Conservation (phyloP, 23 tunicate species). For the Styela plicata region DNA sequence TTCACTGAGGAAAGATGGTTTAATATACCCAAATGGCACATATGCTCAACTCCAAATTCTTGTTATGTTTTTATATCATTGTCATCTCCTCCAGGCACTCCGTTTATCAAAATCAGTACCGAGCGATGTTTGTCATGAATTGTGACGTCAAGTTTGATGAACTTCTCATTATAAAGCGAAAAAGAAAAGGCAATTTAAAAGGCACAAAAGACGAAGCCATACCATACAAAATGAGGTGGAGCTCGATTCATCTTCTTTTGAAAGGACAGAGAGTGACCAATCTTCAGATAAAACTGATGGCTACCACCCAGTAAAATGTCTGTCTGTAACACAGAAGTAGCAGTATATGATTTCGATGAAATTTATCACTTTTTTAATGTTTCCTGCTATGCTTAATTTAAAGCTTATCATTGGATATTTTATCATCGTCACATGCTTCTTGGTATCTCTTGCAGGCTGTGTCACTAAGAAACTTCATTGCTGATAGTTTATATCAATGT, state of each 20-base stretch:
- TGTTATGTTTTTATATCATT: too few species aligned
- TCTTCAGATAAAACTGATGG: conserved; percentile 1
- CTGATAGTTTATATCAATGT: too few species aligned
- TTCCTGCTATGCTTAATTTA: conserved; percentile 48
- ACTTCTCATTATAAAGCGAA: conserved; percentile 52
- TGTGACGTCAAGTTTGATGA: conserved; percentile 64
- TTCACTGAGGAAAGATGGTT: too few species aligned
- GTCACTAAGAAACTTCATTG: too few species aligned
- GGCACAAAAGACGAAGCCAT: conserved; percentile 33
- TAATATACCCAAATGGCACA: too few species aligned
- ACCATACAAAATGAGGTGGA: conserved; percentile 19
- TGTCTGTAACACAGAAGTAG: conserved; percentile 85
- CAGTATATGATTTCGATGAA: conserved; percentile 88
- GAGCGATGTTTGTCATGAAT: conserved; percentile 94
- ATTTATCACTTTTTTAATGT: conserved; percentile 93
- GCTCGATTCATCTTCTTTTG: neutral
- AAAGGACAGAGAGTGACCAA: conserved; percentile 7
- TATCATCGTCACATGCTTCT: too few species aligned
- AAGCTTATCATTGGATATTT: too few species aligned
- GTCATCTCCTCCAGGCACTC: conserved; percentile 49
- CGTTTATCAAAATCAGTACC: conserved; percentile 69
- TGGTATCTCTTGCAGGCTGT: too few species aligned
- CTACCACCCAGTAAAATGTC: conserved; percentile 87
- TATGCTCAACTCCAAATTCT: too few species aligned
- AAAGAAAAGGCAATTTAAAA: conserved; percentile 54